These are phyloP conservation scores for Acromyrmex heyeri DNA, from an alignment of 1,140 invertebrate genomes.

Conservation along the genomic window DNA sequence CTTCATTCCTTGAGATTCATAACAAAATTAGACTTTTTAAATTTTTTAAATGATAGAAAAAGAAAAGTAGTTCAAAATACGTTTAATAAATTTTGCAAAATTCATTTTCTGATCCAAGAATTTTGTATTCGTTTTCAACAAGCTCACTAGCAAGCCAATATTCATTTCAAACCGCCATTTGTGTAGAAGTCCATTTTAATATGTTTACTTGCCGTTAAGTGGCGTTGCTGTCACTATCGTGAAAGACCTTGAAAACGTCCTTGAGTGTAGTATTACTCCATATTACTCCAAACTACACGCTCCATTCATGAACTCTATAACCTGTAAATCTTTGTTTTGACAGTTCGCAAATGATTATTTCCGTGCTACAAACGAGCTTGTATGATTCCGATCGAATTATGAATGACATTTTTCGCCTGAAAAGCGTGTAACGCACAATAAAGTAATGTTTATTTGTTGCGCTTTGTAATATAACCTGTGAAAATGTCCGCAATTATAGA, in stretches of 20 bases:
- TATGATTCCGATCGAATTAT: constrained; percentile 43
- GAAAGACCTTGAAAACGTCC: not conserved
- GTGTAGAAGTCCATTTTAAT: not conserved
- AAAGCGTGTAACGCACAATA: constrained; percentile 51
- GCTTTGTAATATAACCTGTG: not conserved
- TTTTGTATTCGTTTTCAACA: not conserved
- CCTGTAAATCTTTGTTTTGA: constrained; percentile 60
- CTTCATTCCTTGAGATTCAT: not conserved
- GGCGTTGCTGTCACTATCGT: not conserved
- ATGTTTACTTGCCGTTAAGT: not conserved
- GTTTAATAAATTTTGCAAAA: not conserved
- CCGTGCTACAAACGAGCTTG: not conserved
- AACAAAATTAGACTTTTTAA: not conserved
- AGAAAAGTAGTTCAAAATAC: not conserved
- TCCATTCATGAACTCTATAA: constrained; percentile 8
- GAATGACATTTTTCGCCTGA: not conserved
- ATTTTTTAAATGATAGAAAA: not conserved
- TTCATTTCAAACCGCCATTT: constrained; percentile 30
- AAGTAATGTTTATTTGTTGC: constrained; percentile 50
- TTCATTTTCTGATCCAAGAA: not conserved
- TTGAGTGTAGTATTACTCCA: constrained; percentile 8
- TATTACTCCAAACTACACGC: not conserved
- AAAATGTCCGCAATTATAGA: constrained; percentile 85
- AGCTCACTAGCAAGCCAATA: not conserved
- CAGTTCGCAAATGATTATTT: constrained; percentile 49